Conservation (phyloP, 92 coral and sea anemone genomes). For the Epizoanthus scotinus region DNA sequence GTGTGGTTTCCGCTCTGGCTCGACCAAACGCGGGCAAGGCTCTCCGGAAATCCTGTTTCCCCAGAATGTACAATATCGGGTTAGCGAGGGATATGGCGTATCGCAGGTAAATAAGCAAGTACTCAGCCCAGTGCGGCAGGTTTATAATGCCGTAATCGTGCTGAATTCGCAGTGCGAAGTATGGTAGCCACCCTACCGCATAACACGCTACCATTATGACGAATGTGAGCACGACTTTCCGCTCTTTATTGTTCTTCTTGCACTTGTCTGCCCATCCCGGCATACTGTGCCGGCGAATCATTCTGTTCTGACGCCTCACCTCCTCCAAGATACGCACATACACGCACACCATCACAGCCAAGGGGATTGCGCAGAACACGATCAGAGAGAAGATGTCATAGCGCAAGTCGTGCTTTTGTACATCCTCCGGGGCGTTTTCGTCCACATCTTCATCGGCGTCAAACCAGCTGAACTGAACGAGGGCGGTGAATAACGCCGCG, state of each 20-base stretch:
- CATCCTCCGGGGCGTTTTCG: conserved; percentile 33
- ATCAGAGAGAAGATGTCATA: conserved; percentile 41
- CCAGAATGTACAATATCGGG: conserved; percentile 79
- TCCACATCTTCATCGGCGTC: conserved; percentile 38
- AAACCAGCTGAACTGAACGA: conserved; percentile 70
- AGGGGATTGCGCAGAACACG: conserved; percentile 44
- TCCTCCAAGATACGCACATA: conserved; percentile 39
- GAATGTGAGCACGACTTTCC: conserved; percentile 46
- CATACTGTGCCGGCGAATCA: conserved; percentile 36
- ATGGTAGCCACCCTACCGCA: conserved; percentile 56
- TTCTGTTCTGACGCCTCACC: conserved; percentile 48
- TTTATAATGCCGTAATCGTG: background rate
- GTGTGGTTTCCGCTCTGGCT: background rate
- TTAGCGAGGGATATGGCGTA: conserved; percentile 71
- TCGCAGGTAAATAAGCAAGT: conserved; percentile 46
- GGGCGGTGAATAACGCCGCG: conserved; percentile 42
- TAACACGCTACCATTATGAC: conserved; percentile 53
- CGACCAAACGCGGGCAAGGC: conserved; percentile 39
- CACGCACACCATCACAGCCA: conserved; percentile 41
- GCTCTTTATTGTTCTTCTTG: conserved; percentile 27
- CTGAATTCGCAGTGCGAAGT: conserved; percentile 42
- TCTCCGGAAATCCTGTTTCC: conserved; percentile 77
- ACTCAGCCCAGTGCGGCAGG: background rate
- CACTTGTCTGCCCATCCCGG: conserved; percentile 28
- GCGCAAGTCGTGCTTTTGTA: conserved; percentile 37